These are phyloP conservation scores for Monoplex corrugatus DNA, from an alignment of 2,888 invertebrate genomes.

Conservation along the genomic window DNA sequence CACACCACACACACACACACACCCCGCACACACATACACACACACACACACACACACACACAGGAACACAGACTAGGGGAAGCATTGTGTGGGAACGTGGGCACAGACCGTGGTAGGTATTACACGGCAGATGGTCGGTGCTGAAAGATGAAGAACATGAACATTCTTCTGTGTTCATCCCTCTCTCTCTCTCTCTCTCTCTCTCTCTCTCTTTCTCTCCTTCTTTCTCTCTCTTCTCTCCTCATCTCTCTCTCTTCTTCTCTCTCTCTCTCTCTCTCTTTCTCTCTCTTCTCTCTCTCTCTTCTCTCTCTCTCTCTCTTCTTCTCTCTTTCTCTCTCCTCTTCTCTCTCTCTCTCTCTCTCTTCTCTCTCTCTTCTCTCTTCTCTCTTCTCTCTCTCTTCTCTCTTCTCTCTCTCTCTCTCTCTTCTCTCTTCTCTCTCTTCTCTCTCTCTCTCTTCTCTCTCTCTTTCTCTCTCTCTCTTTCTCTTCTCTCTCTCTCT, in stretches of 20 bases:
- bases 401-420: not conserved
- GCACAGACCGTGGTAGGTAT: no score
- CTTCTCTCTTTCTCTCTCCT: not conserved
- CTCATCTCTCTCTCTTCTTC: not conserved
- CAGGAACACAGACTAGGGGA: no score
- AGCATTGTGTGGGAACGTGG: no score
- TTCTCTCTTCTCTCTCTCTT: not conserved
- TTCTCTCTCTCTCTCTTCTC: not conserved
- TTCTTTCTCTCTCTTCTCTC: not conserved
- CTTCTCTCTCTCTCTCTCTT: not conserved
- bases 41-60: no score
- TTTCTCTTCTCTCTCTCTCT: no score
- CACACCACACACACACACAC: no score
- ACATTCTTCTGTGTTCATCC: not conserved
- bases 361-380: not conserved
- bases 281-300: not conserved
- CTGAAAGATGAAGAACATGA: no score
- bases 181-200: constrained; percentile 7
- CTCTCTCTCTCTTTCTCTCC: constrained; percentile 11
- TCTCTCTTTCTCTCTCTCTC: not conserved
- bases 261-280: constrained; percentile 2
- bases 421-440: not conserved
- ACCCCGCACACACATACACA: no score
- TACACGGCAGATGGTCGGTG: no score
- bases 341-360: not conserved